Base-by-base conservation (phyloP, 1,140 invertebrate species). In the Bombus breviceps region DNA sequence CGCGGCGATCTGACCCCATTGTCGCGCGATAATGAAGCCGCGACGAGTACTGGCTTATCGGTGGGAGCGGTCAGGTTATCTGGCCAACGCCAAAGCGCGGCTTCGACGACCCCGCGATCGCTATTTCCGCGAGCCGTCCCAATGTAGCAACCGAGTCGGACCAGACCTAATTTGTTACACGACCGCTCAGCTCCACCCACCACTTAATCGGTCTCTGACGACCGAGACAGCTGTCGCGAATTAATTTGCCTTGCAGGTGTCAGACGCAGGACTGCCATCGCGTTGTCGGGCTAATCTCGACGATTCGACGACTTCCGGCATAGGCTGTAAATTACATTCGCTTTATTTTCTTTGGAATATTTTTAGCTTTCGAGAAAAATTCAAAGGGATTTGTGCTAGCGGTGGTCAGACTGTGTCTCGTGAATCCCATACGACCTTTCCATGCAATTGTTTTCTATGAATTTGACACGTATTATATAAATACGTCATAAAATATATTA, bases 211-310 rank as follows among this genome's bases (percentile, higher is more conserved):
- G 86, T 87, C 77, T 87, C 83, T 85, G 88, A 90, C 89, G 91
- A 90, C 86, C 83, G 91, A 91, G 92, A 91, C 92, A 93, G 92
- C 92, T 93, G 92, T 92, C 92, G 92, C 86, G 89, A 91, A 93
- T 93, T 93, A 93, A 93, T 93, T 93, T 93, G 83, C 92, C 89
- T 93, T 85, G 85, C 89, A 87, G 87, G 84, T 92, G 92, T 92
- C 92, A 93, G 87, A 85, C 85, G 87, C 92, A 93, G 88, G 3
- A 13, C 64, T 41, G 9, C 15, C 53, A 37, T 25, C 68, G 62
- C 37, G 73, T 68, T 80, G 43, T 59, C 80, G 64, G 41, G 80
- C 39, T 76, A 37, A 59, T 71, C 62, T 47, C 39, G 66, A 47
- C 80, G 72, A 72, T 68, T 80, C 66, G 39, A 43, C 47, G 15